These are phyloP conservation scores for Ptychochromis oligacanthus DNA, from an alignment of 2,113 vertebrate genomes.

Conservation along the genomic window DNA sequence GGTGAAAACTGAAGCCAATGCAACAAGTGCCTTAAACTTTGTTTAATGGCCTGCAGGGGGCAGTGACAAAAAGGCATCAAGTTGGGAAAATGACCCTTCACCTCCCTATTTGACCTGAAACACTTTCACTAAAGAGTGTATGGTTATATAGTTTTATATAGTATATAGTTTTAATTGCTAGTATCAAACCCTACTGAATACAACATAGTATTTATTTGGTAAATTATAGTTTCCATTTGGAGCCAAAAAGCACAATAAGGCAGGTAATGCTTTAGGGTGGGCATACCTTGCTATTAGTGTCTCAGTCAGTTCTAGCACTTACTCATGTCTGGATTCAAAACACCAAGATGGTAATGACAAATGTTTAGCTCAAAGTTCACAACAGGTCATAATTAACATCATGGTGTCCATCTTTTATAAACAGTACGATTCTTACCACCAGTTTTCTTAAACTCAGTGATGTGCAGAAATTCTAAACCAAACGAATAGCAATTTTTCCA, in stretches of 20 bases:
- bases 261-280: accelerated
- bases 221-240: not conserved
- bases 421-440: not conserved
- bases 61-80: too few species aligned
- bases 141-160: too few species aligned
- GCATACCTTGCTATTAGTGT: not conserved
- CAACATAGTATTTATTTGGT: not conserved
- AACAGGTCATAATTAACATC: not conserved
- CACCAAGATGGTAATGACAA: accelerated
- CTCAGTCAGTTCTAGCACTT: not conserved
- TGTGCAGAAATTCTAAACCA: not conserved
- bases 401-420: not conserved
- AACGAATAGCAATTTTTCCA: too few species aligned
- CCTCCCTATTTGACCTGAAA: not conserved
- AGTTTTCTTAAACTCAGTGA: accelerated
- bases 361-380: not conserved
- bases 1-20: too few species aligned
- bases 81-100: not conserved
- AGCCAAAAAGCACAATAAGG: not conserved
- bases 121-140: accelerated
- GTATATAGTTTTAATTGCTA: not conserved
- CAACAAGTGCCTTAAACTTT: too few species aligned
- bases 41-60: too few species aligned
- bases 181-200: not conserved
- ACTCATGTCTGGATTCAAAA: not conserved